Evolutionary conservation across 2,888 invertebrate genomes (phyloP).

Genomic region (Crossocerus cetratus): DNA sequence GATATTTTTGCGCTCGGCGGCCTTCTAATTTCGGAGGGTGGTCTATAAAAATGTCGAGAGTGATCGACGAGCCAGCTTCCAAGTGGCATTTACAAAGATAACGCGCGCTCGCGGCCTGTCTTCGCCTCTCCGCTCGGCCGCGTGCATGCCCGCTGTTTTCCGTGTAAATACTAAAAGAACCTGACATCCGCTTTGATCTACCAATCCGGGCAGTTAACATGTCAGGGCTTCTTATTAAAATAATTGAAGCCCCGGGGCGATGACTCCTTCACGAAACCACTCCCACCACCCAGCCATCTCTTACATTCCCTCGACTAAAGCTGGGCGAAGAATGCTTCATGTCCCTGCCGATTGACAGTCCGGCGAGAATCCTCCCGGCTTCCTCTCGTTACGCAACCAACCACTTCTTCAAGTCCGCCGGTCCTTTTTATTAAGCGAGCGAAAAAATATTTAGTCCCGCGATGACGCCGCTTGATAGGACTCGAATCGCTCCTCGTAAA

Average conservation of each 20-base stretch:
- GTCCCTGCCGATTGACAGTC: neutral
- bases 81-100: conserved; percentile 51
- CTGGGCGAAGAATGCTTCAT: conserved; percentile 37
- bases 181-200: conserved; percentile 70
- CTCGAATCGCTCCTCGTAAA: too few species aligned
- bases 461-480: neutral
- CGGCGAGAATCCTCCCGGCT: neutral
- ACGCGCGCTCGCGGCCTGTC: conserved; percentile 35
- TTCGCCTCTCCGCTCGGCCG: neutral
- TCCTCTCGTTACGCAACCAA: neutral
- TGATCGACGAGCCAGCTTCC: conserved; percentile 56
- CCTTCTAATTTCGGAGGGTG: conserved; percentile 67
- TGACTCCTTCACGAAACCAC: conserved; percentile 37
- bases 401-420: neutral
- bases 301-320: conserved; percentile 28
- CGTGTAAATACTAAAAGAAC: conserved; percentile 68
- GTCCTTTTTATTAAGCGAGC: neutral
- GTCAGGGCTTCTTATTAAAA: conserved; percentile 71
- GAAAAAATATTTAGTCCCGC: neutral
- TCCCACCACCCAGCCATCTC: conserved; percentile 8
- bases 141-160: conserved; percentile 53
- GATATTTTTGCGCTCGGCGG: conserved; percentile 36
- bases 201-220: conserved; percentile 68
- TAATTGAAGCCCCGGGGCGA: conserved; percentile 58
- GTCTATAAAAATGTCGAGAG: conserved; percentile 71